A percentile compares a stretch with the other conserved stretches of the same genome.
Conservation (phyloP, 2,888 invertebrate genomes). For the Tenthredo livida region DNA sequence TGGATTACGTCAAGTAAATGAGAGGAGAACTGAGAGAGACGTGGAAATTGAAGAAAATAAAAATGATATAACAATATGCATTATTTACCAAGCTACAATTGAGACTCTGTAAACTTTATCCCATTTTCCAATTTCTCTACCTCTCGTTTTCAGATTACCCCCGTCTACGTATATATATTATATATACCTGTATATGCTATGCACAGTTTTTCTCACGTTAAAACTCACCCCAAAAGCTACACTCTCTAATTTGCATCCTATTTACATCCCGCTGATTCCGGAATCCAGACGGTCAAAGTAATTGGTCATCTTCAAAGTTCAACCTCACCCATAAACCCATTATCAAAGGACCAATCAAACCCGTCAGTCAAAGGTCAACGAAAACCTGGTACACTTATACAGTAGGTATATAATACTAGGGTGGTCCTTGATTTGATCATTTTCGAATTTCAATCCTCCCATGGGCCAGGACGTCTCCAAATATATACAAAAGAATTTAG, state of each 20-base stretch:
- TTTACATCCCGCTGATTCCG: not conserved
- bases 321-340: not conserved
- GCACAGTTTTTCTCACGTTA: not conserved
- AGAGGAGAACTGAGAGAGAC: not conserved
- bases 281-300: not conserved
- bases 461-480: no score
- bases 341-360: not conserved
- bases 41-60: not conserved
- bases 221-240: not conserved
- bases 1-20: not conserved
- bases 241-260: not conserved
- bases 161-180: not conserved
- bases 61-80: not conserved
- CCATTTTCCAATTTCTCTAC: not conserved
- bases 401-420: no score
- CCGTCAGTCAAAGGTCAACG: conserved; percentile 19
- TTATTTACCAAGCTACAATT: not conserved
- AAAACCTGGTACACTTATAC: no score
- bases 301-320: conserved; percentile 15
- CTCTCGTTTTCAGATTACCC: not conserved
- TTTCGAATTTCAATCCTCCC: no score
- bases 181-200: not conserved
- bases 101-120: not conserved
- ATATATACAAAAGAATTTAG: no score
- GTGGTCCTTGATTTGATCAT: no score